phyloP scores from a whole-genome alignment of 2,888 invertebrate genomes.

The Smittia aterrima region DNA sequence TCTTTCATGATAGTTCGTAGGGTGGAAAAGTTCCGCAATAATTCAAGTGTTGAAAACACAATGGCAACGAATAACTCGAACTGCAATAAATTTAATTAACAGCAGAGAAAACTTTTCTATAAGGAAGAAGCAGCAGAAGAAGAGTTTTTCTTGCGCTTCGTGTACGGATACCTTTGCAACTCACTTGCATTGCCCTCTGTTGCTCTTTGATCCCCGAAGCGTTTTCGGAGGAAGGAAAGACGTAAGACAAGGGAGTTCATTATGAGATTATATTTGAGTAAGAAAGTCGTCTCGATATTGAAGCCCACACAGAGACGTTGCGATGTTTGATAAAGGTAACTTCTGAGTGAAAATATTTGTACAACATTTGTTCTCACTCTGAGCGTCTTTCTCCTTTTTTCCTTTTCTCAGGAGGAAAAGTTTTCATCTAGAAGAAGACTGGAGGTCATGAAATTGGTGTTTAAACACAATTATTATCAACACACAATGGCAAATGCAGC shows the following conservation, averaged over 20 bases:
- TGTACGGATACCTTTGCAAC: too few relatives aligned
- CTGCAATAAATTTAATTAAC: slow-evolving; percentile 38
- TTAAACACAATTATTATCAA: slow-evolving; percentile 29
- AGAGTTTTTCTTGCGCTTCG: background rate
- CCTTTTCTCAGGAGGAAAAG: too few relatives aligned
- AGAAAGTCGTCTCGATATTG: too few relatives aligned
- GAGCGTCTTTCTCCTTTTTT: too few relatives aligned
- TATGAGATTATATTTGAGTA: too few relatives aligned
- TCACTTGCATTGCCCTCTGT: too few relatives aligned
- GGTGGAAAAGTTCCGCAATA: slow-evolving; percentile 9
- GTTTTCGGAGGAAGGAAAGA: too few relatives aligned
- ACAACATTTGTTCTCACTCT: too few relatives aligned
- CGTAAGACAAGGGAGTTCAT: too few relatives aligned
- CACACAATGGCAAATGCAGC: background rate
- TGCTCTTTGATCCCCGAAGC: too few relatives aligned
- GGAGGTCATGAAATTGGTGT: slow-evolving; percentile 9
- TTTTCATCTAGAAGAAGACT: too few relatives aligned
- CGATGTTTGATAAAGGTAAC: background rate
- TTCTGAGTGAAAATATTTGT: background rate
- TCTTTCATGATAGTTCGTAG: background rate
- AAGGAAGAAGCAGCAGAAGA: too few relatives aligned
- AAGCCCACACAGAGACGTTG: background rate
- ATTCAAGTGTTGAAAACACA: slow-evolving; percentile 10
- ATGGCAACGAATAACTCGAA: slow-evolving; percentile 6
- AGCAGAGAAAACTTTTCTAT: slow-evolving; percentile 10